Percentiles rank a stretch among this genome's conserved stretches.
These are phyloP conservation scores for Ladona fulva DNA, from an alignment of 1,140 invertebrate genomes.

Conservation along the genomic window DNA sequence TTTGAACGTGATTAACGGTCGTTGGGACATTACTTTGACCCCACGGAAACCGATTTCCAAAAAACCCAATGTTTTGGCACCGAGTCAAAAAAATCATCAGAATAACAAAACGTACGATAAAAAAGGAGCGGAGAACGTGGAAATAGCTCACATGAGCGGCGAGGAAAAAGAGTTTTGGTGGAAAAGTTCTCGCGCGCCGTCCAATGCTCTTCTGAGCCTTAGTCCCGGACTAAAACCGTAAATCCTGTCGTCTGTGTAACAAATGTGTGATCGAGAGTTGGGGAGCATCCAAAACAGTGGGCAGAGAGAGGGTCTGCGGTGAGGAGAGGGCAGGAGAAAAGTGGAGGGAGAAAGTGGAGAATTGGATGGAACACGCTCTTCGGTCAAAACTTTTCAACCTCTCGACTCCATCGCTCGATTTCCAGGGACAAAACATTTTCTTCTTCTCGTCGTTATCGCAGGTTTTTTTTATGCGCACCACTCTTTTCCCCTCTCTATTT, in stretches of 20 bases:
- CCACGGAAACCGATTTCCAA: too few relatives aligned
- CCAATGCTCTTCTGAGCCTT: not conserved
- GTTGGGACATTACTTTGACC: too few relatives aligned
- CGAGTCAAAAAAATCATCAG: too few relatives aligned
- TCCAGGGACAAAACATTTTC: not conserved
- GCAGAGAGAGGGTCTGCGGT: too few relatives aligned
- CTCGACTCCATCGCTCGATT: not conserved
- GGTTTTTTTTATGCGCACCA: too few relatives aligned
- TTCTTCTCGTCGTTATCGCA: not conserved
- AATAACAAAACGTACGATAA: too few relatives aligned
- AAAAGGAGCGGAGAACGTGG: too few relatives aligned
- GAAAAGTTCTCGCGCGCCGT: not conserved
- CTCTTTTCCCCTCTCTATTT: too few relatives aligned
- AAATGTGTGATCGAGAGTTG: constrained; percentile 9
- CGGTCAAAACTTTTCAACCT: not conserved
- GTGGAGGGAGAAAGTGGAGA: not conserved
- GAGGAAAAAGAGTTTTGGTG: not conserved
- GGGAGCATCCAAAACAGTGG: not conserved
- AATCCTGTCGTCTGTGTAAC: not conserved
- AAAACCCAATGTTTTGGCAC: too few relatives aligned
- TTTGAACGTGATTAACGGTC: too few relatives aligned
- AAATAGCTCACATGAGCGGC: too few relatives aligned
- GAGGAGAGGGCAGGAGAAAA: not conserved
- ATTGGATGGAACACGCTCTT: not conserved
- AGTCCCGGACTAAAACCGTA: not conserved